These are phyloP conservation scores for Pogona vitticeps DNA, from an alignment of 2,113 vertebrate species.

Conservation along the genomic window DNA sequence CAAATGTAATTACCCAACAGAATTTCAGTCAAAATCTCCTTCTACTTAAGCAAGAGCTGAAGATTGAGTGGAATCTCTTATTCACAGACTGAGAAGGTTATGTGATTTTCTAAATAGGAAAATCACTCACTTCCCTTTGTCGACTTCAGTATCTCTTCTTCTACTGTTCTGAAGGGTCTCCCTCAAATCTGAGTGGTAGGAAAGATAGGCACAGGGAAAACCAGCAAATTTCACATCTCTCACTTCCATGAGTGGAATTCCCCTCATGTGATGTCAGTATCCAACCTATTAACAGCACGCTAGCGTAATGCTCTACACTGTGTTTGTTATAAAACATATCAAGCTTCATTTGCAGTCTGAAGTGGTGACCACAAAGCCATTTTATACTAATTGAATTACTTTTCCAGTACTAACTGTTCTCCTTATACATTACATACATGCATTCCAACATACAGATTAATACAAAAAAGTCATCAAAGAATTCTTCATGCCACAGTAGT, in stretches of 20 bases:
- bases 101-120: background rate
- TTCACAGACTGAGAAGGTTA: background rate
- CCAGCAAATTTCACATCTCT: background rate
- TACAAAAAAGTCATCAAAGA: constrained; percentile 29
- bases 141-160: background rate
- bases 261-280: background rate
- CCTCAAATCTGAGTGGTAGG: background rate
- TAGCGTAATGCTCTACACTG: constrained; percentile 26
- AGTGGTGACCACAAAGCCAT: constrained; percentile 32
- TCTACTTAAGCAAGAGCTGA: too few relatives aligned
- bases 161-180: background rate
- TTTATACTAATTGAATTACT: background rate
- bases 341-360: background rate
- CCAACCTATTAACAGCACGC: constrained; percentile 11
- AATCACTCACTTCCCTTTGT: background rate
- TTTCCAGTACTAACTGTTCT: constrained; percentile 11
- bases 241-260: background rate
- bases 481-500: constrained; percentile 14
- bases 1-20: too few relatives aligned
- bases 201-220: background rate
- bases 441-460: constrained; percentile 21
- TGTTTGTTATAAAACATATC: background rate
- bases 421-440: constrained; percentile 35
- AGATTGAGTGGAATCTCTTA: background rate
- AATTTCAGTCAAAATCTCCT: too few relatives aligned